Conservation (phyloP, 2,888 invertebrate genomes). For the Ctena decussata region DNA sequence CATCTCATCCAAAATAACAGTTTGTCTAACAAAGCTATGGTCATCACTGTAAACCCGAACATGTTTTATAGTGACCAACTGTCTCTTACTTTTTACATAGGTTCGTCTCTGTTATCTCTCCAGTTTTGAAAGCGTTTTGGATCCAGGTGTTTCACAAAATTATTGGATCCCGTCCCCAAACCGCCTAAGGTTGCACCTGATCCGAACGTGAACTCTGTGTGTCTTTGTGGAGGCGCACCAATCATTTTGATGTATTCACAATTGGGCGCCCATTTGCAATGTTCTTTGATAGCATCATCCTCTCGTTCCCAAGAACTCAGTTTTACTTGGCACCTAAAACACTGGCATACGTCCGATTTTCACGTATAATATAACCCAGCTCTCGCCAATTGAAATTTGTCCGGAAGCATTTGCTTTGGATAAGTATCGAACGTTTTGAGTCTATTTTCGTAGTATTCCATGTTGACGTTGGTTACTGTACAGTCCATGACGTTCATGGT, state of each 20-base stretch:
- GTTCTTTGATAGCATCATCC: background rate
- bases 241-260: slow-evolving; percentile 3
- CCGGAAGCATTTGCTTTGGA: slow-evolving; percentile 5
- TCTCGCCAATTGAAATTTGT: background rate
- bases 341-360: background rate
- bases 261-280: background rate
- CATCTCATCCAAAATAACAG: background rate
- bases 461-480: background rate
- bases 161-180: background rate
- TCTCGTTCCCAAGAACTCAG: background rate
- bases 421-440: background rate
- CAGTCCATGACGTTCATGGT: background rate
- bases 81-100: background rate
- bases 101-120: background rate
- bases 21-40: background rate
- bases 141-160: background rate
- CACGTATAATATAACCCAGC: slow-evolving; percentile 21
- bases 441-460: slow-evolving; percentile 3
- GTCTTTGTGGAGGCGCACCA: background rate
- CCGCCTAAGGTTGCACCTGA: background rate
- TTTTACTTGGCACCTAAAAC: background rate
- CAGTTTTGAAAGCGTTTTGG: background rate
- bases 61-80: background rate
- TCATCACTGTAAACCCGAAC: background rate
- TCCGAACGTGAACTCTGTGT: background rate